phyloP scores from a whole-genome alignment of 2,888 invertebrate genomes.

The Crematogaster levior region DNA sequence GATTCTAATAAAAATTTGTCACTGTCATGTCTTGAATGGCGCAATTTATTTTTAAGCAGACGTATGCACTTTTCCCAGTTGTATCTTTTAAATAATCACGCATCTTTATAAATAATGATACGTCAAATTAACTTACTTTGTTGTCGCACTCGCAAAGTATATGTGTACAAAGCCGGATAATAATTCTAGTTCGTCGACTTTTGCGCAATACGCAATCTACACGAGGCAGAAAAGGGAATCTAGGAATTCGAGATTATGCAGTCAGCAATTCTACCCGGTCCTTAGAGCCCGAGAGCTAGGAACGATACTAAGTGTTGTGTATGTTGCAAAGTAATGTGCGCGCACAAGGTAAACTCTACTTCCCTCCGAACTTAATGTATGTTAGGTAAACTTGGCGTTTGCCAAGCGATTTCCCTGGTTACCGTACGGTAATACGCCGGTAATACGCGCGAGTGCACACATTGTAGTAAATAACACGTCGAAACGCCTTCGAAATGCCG shows the following conservation, averaged over 20 bases:
- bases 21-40: neutral
- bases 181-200: constrained; percentile 6
- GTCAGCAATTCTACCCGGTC: constrained; percentile 3
- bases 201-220: constrained; percentile 21
- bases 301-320: neutral
- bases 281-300: constrained; percentile 9
- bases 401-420: constrained; percentile 10
- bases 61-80: neutral
- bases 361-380: constrained; percentile 15
- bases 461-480: constrained; percentile 34
- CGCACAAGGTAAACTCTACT: constrained; percentile 24
- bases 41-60: neutral
- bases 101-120: neutral
- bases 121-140: neutral
- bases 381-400: constrained; percentile 14
- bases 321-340: constrained; percentile 4
- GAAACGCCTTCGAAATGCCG: constrained; percentile 34
- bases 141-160: neutral
- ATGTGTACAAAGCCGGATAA: neutral
- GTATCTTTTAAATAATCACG: neutral
- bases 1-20: neutral
- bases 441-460: neutral
- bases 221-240: constrained; percentile 3
- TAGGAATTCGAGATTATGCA: constrained; percentile 27
- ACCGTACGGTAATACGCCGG: neutral